Evolutionary conservation across 2,113 vertebrate genomes (phyloP).

Genomic region (Marmota flaviventris): DNA sequence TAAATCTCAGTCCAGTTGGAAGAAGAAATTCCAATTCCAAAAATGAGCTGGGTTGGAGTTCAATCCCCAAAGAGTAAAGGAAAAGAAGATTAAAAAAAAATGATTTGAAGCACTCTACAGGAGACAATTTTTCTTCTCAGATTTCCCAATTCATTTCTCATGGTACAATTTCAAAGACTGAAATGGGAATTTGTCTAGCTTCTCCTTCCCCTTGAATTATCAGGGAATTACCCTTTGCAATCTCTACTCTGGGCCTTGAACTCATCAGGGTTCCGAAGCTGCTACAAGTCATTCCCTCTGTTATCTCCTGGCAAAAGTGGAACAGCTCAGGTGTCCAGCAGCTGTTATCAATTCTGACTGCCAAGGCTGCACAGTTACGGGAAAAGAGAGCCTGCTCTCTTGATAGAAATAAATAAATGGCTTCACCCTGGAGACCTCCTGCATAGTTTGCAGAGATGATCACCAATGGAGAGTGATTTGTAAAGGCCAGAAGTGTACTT

Average conservation of each 20-base stretch:
- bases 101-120: background rate
- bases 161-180: background rate
- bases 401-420: constrained; percentile 41
- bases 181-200: background rate
- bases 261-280: background rate
- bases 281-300: constrained; percentile 32
- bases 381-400: background rate
- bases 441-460: background rate
- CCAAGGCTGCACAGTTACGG: background rate
- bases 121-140: background rate
- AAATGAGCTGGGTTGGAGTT: background rate
- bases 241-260: constrained; percentile 32
- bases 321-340: background rate
- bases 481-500: background rate
- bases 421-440: background rate
- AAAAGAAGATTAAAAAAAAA: constrained; percentile 47
- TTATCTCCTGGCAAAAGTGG: constrained; percentile 47
- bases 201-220: constrained; percentile 48
- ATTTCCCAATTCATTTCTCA: constrained; percentile 54
- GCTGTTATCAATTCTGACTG: background rate
- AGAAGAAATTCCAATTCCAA: constrained; percentile 48
- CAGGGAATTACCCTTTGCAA: constrained; percentile 23
- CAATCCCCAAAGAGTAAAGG: constrained; percentile 1
- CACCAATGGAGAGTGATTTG: background rate
- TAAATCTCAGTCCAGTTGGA: constrained; percentile 25